Evolutionary conservation across 2,888 invertebrate species (phyloP), one percentile per base, ranked within the genome.

Genomic region (Drosophila ezoana): DNA sequence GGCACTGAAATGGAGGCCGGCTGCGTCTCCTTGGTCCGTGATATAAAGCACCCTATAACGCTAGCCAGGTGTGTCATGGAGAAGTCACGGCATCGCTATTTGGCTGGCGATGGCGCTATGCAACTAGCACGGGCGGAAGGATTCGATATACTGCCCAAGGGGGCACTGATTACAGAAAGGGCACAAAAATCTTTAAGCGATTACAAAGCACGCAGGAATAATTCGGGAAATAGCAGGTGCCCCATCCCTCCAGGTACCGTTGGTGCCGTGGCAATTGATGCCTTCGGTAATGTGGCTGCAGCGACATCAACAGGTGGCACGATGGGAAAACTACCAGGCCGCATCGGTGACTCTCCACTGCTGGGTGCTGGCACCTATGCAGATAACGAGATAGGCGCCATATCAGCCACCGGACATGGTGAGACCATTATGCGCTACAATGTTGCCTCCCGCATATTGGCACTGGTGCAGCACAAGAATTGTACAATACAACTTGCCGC

Each of bases 221-320:
- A 9, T 11, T 49, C 43, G 1, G 18, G 32, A 0, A 14, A 33
- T 13, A 48, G 40, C 9, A 11, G n/a, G 11, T 5, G 20, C 3
- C 16, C 60, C 49, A 65, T 61, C 1, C n/a, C 69, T 0, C 77
- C 73, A 0, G 81, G 79, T 33, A 79, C 81, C 0, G 97, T 97
- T 0, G 97, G 97, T 6, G 96, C 97, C 3, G 96, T 97, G 1
- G 97, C 96, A 0, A 92, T 97, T 23, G 96, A 97, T 90, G 88
- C 90, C 0, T 83, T 93, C 14, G 97, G 97, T 0, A 95, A 95
- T 82, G 92, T 97, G 48, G 96, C 96, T 0, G 96, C 95, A 1
- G 97, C 96, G 0, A 97, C 97, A 0, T 97, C 97, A 9, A 97
- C 97, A 0, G 97, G 97, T 1, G 97, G 97, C 0, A 95, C 96